Evolutionary conservation across 2,888 invertebrate genomes (phyloP), one percentile per base, ranked within the genome.

Genomic region (Cenopis cana): DNA sequence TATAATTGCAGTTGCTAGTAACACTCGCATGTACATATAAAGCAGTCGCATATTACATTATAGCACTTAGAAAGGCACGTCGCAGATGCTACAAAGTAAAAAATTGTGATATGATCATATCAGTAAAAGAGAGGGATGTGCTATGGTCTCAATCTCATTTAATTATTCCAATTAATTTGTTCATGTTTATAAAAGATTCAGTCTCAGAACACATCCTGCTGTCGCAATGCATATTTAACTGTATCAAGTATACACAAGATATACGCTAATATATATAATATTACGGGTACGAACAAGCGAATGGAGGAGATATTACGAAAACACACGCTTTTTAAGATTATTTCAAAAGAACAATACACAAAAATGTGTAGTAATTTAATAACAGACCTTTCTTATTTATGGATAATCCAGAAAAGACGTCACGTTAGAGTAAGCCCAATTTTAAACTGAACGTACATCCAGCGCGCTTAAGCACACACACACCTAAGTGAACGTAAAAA

Each of bases 51-150:
- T 38, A 12, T n/a, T 46, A 6, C 6, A 46, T n/a, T n/a, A 8
- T 12, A n/a, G 46, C 46, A 54, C 52, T 12, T 2, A 18, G 20
- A 20, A 20, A 20, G 18, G 50, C 38, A 18, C n/a, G 10, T 20
- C 8, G 14, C 29, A 55, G 8, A 14, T 11, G 52, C 6, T 20
- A 20, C 8, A n/a, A 55, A 0, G 4, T 20, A 50, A 52, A 29
- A 2, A 36, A 33, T n/a, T 10, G 38, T 38, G 64, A 64, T 64
- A 64, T 64, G 64, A 64, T 64, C 64, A 54, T 64, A 64, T 64
- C 64, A 0, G 18, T 33, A 20, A 24, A 29, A 52, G 33, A 20
- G 33, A 36, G 4, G 36, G 50, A 54, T 64, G 52, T 38, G 52
- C n/a, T 33, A 11, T 24, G 60, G 3, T n/a, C 24, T 60, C 24